These are phyloP conservation scores for Propithecus deckenii DNA, from an alignment of 2,797 vertebrate genomes.

Conservation along the genomic window DNA sequence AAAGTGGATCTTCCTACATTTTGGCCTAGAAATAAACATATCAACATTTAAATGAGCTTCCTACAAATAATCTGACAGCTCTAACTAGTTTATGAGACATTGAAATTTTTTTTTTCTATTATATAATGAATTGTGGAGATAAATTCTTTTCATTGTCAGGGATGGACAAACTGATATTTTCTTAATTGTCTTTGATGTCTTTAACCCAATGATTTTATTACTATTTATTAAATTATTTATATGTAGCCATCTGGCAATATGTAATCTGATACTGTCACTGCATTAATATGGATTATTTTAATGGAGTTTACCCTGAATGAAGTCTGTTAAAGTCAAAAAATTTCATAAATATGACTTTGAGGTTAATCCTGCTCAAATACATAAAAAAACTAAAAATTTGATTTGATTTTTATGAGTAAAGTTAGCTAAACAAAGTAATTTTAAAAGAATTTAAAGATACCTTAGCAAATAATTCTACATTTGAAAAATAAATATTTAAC, in stretches of 20 bases:
- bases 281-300: neutral
- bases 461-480: neutral
- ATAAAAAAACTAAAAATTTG: neutral
- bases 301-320: neutral
- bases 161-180: slow-evolving; percentile 27
- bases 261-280: neutral
- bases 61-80: slow-evolving; percentile 67
- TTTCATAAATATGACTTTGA: slow-evolving; percentile 25
- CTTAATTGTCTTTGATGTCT: neutral
- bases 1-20: slow-evolving; percentile 55
- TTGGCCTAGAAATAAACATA: slow-evolving; percentile 70
- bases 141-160: neutral
- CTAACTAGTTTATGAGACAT: slow-evolving; percentile 34
- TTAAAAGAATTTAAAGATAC: neutral
- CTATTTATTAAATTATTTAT: slow-evolving; percentile 44
- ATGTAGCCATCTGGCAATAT: neutral
- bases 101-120: neutral
- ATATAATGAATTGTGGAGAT: slow-evolving; percentile 48
- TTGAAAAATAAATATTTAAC: slow-evolving; percentile 42
- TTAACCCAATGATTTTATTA: slow-evolving; percentile 9
- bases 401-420: slow-evolving; percentile 1
- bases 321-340: neutral
- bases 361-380: neutral
- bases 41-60: slow-evolving; percentile 66
- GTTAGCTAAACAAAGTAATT: neutral